These are phyloP conservation scores for Equus przewalskii DNA, from an alignment of 2,113 vertebrate species.

Conservation along the genomic window DNA sequence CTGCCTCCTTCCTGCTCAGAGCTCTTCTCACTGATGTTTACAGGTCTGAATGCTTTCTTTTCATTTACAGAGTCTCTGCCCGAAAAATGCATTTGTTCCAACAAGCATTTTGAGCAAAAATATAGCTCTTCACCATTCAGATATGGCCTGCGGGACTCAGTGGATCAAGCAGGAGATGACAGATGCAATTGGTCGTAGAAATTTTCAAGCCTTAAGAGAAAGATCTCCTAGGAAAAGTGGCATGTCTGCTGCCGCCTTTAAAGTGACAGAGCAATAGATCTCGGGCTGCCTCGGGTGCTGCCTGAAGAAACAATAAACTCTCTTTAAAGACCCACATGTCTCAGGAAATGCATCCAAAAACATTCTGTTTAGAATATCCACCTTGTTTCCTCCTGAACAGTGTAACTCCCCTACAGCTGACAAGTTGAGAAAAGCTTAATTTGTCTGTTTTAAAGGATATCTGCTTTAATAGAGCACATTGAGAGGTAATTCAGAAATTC, in stretches of 20 bases:
- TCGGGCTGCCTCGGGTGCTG: conserved; percentile 74
- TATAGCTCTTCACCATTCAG: conserved; percentile 72
- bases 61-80: conserved; percentile 63
- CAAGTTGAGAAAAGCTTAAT: conserved; percentile 77
- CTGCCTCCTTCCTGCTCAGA: not conserved
- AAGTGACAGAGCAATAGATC: conserved; percentile 79
- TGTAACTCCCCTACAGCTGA: conserved; percentile 57
- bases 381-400: conserved; percentile 77
- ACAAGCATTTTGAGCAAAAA: conserved; percentile 60
- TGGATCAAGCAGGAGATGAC: conserved; percentile 81
- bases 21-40: conserved; percentile 11
- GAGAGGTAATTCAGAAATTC: conserved; percentile 60
- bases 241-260: conserved; percentile 60
- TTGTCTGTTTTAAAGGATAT: conserved; percentile 69
- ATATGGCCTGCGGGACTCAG: conserved; percentile 60
- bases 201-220: conserved; percentile 74
- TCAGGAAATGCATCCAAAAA: conserved; percentile 80
- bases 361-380: conserved; percentile 80
- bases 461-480: conserved; percentile 67
- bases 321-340: conserved; percentile 80
- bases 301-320: conserved; percentile 79
- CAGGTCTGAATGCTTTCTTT: conserved; percentile 47
- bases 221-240: conserved; percentile 78
- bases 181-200: conserved; percentile 77
- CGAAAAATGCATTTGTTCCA: conserved; percentile 79